These are phyloP conservation scores for Ciconia stormi DNA, from an alignment of 2,113 vertebrate genomes.

Conservation along the genomic window DNA sequence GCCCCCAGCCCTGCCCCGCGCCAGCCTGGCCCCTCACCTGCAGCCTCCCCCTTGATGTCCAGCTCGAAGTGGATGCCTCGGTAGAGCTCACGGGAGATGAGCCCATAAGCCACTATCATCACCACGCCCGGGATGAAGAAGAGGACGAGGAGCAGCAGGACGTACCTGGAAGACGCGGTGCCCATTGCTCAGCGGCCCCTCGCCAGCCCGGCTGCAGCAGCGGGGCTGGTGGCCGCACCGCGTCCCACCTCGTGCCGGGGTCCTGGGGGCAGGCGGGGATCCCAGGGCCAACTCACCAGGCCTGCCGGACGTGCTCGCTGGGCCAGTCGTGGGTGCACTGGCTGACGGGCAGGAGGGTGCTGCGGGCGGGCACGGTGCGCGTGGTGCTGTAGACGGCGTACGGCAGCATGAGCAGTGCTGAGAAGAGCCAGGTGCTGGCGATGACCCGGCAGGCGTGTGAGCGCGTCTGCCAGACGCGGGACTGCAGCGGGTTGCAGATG, in stretches of 20 bases:
- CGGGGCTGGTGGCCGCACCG: rapidly evolving
- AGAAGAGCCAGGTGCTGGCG: slow-evolving; percentile 86
- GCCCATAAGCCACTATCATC: slow-evolving; percentile 76
- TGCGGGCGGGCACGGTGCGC: slow-evolving; percentile 57
- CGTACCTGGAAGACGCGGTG: slow-evolving; percentile 45
- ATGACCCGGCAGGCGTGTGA: slow-evolving; percentile 94
- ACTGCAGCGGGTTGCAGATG: slow-evolving; percentile 94
- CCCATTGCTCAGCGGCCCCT: rapidly evolving
- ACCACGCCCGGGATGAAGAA: slow-evolving; percentile 79
- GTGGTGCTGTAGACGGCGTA: slow-evolving; percentile 88
- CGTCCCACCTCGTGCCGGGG: neutral
- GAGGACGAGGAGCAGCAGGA: slow-evolving; percentile 74
- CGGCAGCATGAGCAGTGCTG: slow-evolving; percentile 89
- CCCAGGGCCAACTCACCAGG: slow-evolving; percentile 79
- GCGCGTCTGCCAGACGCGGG: slow-evolving; percentile 92
- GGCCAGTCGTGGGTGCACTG: slow-evolving; percentile 87
- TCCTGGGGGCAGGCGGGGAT: too few relatives aligned
- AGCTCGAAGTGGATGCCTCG: slow-evolving; percentile 75
- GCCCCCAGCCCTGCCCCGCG: neutral
- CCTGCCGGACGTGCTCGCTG: slow-evolving; percentile 76
- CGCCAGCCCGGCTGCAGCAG: neutral
- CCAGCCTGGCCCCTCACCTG: neutral
- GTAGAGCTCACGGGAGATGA: slow-evolving; percentile 80
- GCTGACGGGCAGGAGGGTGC: neutral
- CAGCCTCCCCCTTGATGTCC: slow-evolving; percentile 26